Evolutionary conservation across 2,113 vertebrate genomes (phyloP).

Genomic region (Notarius quadriscutis): DNA sequence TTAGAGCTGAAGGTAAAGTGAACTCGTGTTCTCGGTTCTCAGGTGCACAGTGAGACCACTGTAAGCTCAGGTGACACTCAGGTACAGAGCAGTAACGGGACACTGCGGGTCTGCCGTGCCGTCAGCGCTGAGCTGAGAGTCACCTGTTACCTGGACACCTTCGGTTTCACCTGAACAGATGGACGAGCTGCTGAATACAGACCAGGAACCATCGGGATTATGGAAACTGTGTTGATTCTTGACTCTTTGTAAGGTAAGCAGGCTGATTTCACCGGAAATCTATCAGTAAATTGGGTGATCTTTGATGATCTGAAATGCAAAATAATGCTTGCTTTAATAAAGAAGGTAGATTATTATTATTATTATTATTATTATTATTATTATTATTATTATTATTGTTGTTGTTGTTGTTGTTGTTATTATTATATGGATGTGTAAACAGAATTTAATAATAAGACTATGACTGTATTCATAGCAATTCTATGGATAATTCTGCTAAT

Average conservation of each 20-base stretch:
- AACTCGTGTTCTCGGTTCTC: constrained; percentile 6
- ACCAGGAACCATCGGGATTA: background rate
- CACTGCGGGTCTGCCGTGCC: background rate
- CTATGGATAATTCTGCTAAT: too few relatives aligned
- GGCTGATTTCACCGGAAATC: background rate
- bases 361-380: too few relatives aligned
- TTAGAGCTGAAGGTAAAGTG: background rate
- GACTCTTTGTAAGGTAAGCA: background rate
- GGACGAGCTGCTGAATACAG: background rate
- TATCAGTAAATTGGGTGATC: background rate
- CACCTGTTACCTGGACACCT: background rate
- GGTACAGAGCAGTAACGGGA: constrained; percentile 61
- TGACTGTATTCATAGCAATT: too few relatives aligned
- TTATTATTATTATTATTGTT: too few relatives aligned
- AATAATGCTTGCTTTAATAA: background rate
- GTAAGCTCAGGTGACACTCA: constrained; percentile 65
- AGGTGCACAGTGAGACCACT: background rate
- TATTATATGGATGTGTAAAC: too few relatives aligned
- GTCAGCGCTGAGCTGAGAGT: background rate
- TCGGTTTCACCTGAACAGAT: background rate
- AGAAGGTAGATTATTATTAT: background rate
- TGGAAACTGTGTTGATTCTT: background rate
- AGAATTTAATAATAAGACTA: background rate
- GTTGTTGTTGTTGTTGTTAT: too few relatives aligned
- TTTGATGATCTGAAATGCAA: background rate